Base-by-base conservation (phyloP, 1,140 invertebrate species). In the Diachasmimorpha longicaudata region DNA sequence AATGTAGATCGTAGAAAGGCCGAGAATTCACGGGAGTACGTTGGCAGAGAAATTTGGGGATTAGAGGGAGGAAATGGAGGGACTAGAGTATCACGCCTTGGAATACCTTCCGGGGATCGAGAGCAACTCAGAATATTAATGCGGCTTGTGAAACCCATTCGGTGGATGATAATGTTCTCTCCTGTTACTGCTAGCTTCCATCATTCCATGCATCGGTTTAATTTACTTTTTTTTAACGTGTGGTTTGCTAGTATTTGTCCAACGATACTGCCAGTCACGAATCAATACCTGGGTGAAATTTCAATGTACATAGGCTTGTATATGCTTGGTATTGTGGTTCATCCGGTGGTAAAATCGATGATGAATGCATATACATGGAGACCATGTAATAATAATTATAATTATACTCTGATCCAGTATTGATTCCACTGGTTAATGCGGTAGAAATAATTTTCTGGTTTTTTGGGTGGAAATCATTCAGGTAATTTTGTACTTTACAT, bases 71-170 rank as follows among this genome's bases (percentile, higher is more conserved):
- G 80, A 81, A 83, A 84, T 81, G 80, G 78, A 80, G 39, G 39
- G 79, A 79, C 74, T 72, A 76, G 74, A 76, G 75, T 79, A 81
- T 80, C 79, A 82, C 74, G 75, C 77, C 79, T 77, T 76, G 80
- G 78, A 82, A 83, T 82, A 81, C 79, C 79, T 80, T 79, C 79
- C 74, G 75, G 77, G 81, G 79, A 76, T 79, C 78, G 78, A 63
- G 52, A 72, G 71, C 72, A 77, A 77, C 74, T 73, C 75, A 58
- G 82, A 84, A 85, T 85, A 85, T 86, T 86, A 84, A 86, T 83
- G 71, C 70, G 69, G 72, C 79, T 71, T 76, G 55, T 44, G 58
- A 68, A 37, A 16, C 31, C 68, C 42, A 44, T 44, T 46, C 13
- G 37, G 31, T 46, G 16, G 16, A 70, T 70, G 68, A 44, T 70